A percentile compares a stretch with the other conserved stretches of the same genome.
Evolutionary conservation across 2,113 vertebrate genomes (phyloP).

Genomic region (Cyprinodon brontotheroides): DNA sequence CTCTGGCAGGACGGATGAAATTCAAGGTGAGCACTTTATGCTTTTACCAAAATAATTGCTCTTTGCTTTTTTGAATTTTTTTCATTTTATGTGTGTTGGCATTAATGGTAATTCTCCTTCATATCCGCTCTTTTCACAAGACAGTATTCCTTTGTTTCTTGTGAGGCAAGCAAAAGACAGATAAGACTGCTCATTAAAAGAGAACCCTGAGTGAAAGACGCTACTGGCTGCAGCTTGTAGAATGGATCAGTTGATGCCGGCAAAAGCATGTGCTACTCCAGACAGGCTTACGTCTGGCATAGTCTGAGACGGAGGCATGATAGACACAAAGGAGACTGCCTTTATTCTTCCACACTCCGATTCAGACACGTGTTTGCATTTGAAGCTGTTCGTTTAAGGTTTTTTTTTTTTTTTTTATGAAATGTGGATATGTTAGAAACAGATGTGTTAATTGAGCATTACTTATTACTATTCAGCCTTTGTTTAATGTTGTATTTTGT

Average conservation of each 20-base stretch:
- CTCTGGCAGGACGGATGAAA: constrained; percentile 58
- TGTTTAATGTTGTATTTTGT: constrained; percentile 44
- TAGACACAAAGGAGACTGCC: constrained; percentile 79
- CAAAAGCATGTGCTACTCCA: constrained; percentile 58
- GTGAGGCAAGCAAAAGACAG: constrained; percentile 17
- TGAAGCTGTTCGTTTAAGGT: neutral
- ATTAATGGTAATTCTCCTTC: constrained; percentile 16
- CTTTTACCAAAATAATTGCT: constrained; percentile 25
- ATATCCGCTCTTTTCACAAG: constrained; percentile 10
- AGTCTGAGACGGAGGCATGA: constrained; percentile 68
- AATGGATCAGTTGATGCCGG: constrained; percentile 61
- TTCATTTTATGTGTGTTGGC: neutral
- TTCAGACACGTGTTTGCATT: constrained; percentile 12
- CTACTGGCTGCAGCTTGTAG: constrained; percentile 36
- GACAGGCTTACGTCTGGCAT: constrained; percentile 72
- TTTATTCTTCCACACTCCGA: constrained; percentile 40
- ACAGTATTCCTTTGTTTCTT: neutral
- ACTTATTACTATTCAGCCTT: constrained; percentile 9
- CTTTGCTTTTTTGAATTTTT: constrained; percentile 46
- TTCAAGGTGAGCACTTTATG: constrained; percentile 69
- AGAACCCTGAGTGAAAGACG: constrained; percentile 32
- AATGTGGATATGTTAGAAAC: constrained; percentile 18
- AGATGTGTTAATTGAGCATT: neutral
- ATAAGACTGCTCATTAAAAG: constrained; percentile 18
- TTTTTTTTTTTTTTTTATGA: constrained; percentile 17